These are phyloP conservation scores for Pandion haliaetus DNA, from an alignment of 2,113 vertebrate genomes.

Conservation along the genomic window DNA sequence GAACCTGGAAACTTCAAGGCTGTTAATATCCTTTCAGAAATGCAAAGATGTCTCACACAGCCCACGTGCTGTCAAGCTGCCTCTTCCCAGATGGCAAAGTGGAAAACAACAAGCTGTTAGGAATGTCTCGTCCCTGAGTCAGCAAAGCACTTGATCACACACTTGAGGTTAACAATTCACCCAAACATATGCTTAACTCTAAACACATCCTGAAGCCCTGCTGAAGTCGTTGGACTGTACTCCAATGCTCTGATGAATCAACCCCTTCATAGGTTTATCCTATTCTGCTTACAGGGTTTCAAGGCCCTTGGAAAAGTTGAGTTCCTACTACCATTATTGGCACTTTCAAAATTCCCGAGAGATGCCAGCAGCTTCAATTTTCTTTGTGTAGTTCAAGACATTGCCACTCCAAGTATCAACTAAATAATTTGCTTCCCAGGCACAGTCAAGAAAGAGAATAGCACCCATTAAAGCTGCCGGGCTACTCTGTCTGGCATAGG, in stretches of 20 bases:
- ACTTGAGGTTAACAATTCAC: slow-evolving; percentile 16
- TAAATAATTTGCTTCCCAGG: background rate
- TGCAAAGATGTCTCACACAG: slow-evolving; percentile 34
- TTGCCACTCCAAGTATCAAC: background rate
- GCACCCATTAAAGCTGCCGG: background rate
- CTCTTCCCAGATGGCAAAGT: slow-evolving; percentile 51
- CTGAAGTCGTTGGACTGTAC: background rate
- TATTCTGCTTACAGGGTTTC: background rate
- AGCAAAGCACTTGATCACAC: slow-evolving; percentile 26
- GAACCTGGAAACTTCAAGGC: background rate
- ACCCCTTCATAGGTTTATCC: background rate
- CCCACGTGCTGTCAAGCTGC: slow-evolving; percentile 39
- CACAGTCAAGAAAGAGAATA: background rate
- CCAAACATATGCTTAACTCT: background rate
- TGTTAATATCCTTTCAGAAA: slow-evolving; percentile 16
- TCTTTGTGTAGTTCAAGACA: background rate
- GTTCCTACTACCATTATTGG: background rate
- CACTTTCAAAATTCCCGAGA: background rate
- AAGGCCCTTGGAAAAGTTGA: background rate
- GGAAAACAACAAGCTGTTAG: slow-evolving; percentile 48
- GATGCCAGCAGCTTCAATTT: background rate
- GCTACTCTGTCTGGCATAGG: background rate
- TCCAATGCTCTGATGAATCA: background rate
- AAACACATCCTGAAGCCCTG: background rate
- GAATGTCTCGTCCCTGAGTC: slow-evolving; percentile 40